A percentile compares a stretch with the other conserved stretches of the same genome.
These are phyloP conservation scores for Eudemis profundana DNA, from an alignment of 2,888 invertebrate species.

Conservation along the genomic window DNA sequence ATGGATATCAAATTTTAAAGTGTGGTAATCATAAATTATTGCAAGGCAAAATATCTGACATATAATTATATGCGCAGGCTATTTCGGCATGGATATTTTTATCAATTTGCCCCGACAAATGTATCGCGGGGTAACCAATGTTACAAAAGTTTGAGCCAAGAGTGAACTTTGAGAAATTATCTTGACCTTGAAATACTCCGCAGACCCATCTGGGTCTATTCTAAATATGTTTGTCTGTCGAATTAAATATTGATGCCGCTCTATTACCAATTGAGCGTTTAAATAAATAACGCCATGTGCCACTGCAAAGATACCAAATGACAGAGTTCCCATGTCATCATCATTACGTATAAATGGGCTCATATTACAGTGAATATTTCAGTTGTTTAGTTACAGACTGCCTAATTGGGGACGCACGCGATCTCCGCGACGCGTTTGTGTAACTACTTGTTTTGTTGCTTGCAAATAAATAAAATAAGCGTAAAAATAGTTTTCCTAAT, in stretches of 20 bases:
- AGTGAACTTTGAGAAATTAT: background rate
- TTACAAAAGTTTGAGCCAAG: too few relatives aligned
- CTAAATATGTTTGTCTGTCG: constrained; percentile 12
- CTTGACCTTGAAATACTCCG: background rate
- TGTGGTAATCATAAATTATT: too few relatives aligned
- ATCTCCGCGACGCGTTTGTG: constrained; percentile 56
- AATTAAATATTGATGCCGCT: constrained; percentile 25
- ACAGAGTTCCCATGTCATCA: constrained; percentile 77
- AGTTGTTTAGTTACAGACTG: constrained; percentile 76
- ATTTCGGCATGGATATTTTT: too few relatives aligned
- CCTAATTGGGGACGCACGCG: constrained; percentile 63
- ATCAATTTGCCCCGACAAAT: too few relatives aligned
- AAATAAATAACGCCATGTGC: constrained; percentile 43
- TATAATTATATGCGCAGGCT: too few relatives aligned
- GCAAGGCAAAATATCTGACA: too few relatives aligned
- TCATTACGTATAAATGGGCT: constrained; percentile 76
- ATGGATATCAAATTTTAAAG: too few relatives aligned
- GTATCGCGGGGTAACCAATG: background rate
- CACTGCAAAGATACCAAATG: constrained; percentile 54
- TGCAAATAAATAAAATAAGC: background rate
- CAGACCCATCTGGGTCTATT: background rate
- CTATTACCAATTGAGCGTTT: constrained; percentile 41
- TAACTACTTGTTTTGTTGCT: constrained; percentile 15
- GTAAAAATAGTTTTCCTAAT: too few relatives aligned
- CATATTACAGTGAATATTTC: constrained; percentile 78